Conservation (phyloP, 92 coral and sea anemone genomes). For the Porites rus region DNA sequence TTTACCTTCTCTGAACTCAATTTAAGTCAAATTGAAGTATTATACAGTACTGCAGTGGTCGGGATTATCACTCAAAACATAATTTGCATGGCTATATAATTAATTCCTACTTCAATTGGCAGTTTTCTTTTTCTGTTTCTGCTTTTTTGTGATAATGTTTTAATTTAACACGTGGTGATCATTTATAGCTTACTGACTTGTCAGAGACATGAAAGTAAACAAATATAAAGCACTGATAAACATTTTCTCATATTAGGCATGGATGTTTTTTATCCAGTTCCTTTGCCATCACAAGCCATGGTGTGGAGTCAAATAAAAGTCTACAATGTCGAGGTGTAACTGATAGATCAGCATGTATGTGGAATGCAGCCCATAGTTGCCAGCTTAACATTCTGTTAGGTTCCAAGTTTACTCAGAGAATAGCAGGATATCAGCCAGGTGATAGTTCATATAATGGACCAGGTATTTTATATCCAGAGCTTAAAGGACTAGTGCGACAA, state of each 20-base stretch:
- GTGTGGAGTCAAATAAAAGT: not conserved
- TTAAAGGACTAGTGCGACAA: not conserved
- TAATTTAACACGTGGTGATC: not conserved
- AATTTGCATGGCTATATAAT: no score
- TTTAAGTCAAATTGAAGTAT: no score
- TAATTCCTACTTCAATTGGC: no score
- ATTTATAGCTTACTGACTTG: not conserved
- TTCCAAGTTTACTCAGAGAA: not conserved
- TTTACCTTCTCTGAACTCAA: no score
- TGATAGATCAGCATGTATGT: not conserved
- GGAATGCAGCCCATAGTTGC: not conserved
- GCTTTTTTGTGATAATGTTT: no score
- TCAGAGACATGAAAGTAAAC: no score
- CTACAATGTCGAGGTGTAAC: not conserved
- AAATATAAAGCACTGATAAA: not conserved
- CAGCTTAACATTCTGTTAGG: not conserved
- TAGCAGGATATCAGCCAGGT: not conserved
- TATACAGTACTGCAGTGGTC: no score
- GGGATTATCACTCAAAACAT: no score
- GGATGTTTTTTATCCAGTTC: slow-evolving; percentile 32
- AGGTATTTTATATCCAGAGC: not conserved
- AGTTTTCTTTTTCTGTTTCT: no score
- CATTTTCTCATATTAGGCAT: not conserved
- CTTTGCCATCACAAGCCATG: not conserved
- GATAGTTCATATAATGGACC: not conserved